Base-by-base conservation (phyloP, 2,113 vertebrate species). In the Anseranas semipalmata region DNA sequence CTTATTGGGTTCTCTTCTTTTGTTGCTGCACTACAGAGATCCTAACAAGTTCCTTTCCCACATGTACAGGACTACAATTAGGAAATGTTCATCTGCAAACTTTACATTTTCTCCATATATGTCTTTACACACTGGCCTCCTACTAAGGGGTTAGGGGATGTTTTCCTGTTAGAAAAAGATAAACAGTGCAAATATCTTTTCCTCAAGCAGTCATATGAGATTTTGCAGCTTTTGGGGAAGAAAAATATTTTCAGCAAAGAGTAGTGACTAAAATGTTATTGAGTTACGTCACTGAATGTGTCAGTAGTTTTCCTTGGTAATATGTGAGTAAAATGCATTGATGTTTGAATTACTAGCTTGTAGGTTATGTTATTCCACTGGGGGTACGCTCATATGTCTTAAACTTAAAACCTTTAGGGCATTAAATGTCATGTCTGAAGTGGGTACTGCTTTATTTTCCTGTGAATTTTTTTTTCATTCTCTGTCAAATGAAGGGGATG, bases 21-120 rank as follows among this genome's bases (percentile, higher is more conserved):
- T 65, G 24, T 53, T 94, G 21, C 32, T 91, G 35, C 28, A 17
- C 2, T 63, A 25, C 45, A 37, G 15, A 43, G 91, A 87, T 89
- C 32, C 46, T 53, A 48, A 58, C 10, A 5, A n/a, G 20, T 15
- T 50, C 16, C 60, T 4, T 2, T 53, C 72, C 28, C 4, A 12
- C 1, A 0, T 0, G 2, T 39, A 27, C 35, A 62, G 59, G 28
- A 33, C 39, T 74, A 32, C 65, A 39, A 25, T 41, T 27, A 39
- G 74, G 46, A 78, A 50, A 39, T 33, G 5, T 3, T 53, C 13
- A 41, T n/a, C 70, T 78, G 66, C 22, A 46, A 21, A 20, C 18
- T 70, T 73, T 46, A 2, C 15, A 0, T 85, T 83, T 93, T 77
- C 25, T 73, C 28, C n/a, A 5, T 68, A 1, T 15, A 19, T 45